Base-by-base conservation (phyloP, 2,797 vertebrate genomes). In the Acanthurus lineatus region DNA sequence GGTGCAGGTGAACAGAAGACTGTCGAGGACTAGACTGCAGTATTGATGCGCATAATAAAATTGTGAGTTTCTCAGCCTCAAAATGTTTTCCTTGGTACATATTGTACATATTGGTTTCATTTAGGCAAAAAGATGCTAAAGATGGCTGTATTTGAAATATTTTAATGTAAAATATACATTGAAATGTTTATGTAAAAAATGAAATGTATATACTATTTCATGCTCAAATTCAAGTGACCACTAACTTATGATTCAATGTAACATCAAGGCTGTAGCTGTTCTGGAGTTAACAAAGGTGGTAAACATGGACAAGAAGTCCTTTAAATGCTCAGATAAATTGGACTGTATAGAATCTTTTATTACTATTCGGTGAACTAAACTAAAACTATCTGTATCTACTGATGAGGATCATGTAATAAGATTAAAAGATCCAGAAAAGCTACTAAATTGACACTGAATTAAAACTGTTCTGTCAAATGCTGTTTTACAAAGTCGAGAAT, bases 1-100 rank as follows among this genome's bases (percentile, higher is more conserved):
- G 69, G 74, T 70, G 17, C 38, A 4, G 61, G 19, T 10, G 53
- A 73, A 67, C 6, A 48, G 51, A 62, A 20, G n/a, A 45, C 22
- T 54, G 54, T 5, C 14, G 19, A 40, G 15, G 52, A 51, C 48
- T 32, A 6, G 14, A 57, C 49, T 54, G 54, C 5, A 49, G 72
- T 5, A 22, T 12, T 15, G 44, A 81, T 15, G n/a, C 28, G 14
- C 6, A 40, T 15, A 66, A 42, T 51, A 42, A 32, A 59, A 65
- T 3, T 20, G 14, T 48, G 2, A 54, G 54, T 44, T 45, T 63
- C n/a, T 65, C n/a, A 9, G 65, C 16, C 42, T 62, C 54, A 44
- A 14, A 35, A 12, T 14, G n/a, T 8, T 77, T 54, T 28, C 32
- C 32, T 57, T 53, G 56, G 53, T 54, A 22, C 51, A 28, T n/a